These are phyloP conservation scores for Pachydiplax longipennis DNA, from an alignment of 2,888 invertebrate species.

Conservation along the genomic window DNA sequence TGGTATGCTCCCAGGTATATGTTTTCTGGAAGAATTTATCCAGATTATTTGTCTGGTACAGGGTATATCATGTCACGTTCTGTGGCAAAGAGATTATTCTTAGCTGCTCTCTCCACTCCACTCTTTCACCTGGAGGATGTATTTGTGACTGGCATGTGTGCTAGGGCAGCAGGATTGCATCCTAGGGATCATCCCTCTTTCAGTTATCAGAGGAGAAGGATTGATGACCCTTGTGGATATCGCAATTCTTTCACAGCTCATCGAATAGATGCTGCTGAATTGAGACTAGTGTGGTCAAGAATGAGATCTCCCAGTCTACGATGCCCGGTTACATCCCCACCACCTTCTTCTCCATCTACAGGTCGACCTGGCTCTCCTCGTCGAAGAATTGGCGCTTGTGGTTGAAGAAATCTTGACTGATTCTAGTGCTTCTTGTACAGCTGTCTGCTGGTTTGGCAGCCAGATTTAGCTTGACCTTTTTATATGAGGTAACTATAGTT, in stretches of 20 bases:
- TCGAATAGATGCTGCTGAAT: constrained; percentile 25
- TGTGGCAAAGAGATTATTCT: constrained; percentile 71
- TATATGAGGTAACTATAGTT: not conserved
- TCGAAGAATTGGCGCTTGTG: constrained; percentile 1
- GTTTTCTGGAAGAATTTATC: constrained; percentile 75
- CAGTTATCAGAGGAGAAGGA: constrained; percentile 64
- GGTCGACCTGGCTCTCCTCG: constrained; percentile 11
- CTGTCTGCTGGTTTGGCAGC: not conserved
- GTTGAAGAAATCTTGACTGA: not conserved
- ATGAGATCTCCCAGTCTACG: constrained; percentile 12
- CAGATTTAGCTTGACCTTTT: not conserved
- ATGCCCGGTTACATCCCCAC: constrained; percentile 6
- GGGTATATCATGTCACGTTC: constrained; percentile 78
- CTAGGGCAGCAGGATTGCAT: constrained; percentile 65
- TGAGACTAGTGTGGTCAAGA: constrained; percentile 28
- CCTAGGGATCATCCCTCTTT: constrained; percentile 73
- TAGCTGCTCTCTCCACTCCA: constrained; percentile 71
- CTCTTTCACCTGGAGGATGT: constrained; percentile 82
- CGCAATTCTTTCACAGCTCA: constrained; percentile 38
- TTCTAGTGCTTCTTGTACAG: not conserved
- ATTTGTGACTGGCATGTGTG: constrained; percentile 79
- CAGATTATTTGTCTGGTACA: constrained; percentile 82
- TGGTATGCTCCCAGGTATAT: constrained; percentile 86
- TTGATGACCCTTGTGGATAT: constrained; percentile 63
- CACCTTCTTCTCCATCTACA: not conserved